Evolutionary conservation across 1,140 invertebrate genomes (phyloP).

Genomic region (Drosophila truncata): DNA sequence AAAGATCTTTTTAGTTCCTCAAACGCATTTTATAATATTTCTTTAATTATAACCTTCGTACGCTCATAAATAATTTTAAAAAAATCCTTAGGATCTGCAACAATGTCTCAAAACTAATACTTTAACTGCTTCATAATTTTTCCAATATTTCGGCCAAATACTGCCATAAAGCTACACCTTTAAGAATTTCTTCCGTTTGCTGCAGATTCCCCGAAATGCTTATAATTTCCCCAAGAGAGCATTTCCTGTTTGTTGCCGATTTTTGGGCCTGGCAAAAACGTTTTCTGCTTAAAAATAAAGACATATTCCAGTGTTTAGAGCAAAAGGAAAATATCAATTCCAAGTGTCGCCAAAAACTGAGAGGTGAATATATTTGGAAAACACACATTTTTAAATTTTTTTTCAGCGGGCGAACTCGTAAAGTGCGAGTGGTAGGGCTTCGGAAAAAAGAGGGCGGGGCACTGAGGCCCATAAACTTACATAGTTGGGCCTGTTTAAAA

Average conservation of each 20-base stretch:
- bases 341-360: constrained; percentile 50
- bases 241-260: constrained; percentile 39
- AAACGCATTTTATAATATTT: background rate
- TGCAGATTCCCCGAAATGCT: constrained; percentile 30
- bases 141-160: background rate
- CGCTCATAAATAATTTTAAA: background rate
- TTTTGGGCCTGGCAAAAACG: constrained; percentile 25
- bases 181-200: constrained; percentile 4
- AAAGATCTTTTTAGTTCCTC: background rate
- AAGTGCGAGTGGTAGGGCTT: constrained; percentile 18
- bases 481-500: constrained; percentile 62
- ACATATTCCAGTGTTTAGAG: constrained; percentile 48
- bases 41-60: background rate
- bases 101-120: background rate
- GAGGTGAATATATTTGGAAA: constrained; percentile 40
- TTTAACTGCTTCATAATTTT: background rate
- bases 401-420: constrained; percentile 20
- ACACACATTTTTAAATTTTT: too few relatives aligned
- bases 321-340: constrained; percentile 21
- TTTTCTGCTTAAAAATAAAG: constrained; percentile 65
- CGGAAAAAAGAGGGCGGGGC: constrained; percentile 4
- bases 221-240: constrained; percentile 19
- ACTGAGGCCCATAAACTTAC: constrained; percentile 45
- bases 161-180: constrained; percentile 10
- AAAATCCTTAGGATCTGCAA: background rate